Conservation (phyloP, 2,888 invertebrate genomes). For the Anodontia alba region DNA sequence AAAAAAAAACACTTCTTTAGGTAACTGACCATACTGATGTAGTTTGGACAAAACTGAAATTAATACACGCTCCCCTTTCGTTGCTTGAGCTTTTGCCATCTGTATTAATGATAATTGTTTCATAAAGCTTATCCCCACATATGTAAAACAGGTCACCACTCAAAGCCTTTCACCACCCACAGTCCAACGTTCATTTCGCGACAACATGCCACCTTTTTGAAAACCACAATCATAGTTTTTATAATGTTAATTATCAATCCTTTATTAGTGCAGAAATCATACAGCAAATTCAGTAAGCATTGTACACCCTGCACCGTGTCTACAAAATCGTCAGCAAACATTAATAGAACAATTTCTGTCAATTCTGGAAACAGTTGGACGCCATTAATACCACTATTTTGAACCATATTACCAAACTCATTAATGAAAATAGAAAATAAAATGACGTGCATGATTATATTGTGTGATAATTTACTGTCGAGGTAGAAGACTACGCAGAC, state of each 20-base stretch:
- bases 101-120: neutral
- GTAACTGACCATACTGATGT: neutral
- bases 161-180: neutral
- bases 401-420: neutral
- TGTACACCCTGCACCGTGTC: conserved; percentile 18
- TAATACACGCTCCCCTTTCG: neutral
- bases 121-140: neutral
- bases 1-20: conserved; percentile 2
- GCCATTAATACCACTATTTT: neutral
- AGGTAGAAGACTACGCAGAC: too few relatives aligned
- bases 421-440: neutral
- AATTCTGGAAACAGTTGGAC: neutral
- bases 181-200: neutral
- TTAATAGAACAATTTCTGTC: neutral
- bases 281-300: neutral
- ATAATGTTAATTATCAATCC: conserved; percentile 1
- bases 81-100: neutral
- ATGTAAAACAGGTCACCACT: neutral
- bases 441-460: too few relatives aligned
- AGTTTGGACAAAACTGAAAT: neutral
- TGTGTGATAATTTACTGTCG: too few relatives aligned
- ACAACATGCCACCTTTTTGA: neutral
- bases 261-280: neutral
- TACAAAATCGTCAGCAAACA: conserved; percentile 24
- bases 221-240: conserved; percentile 11